Percentiles rank a stretch among this genome's conserved stretches.
These are phyloP conservation scores for Lithophane leautieri DNA, from an alignment of 2,888 invertebrate genomes.

Conservation along the genomic window DNA sequence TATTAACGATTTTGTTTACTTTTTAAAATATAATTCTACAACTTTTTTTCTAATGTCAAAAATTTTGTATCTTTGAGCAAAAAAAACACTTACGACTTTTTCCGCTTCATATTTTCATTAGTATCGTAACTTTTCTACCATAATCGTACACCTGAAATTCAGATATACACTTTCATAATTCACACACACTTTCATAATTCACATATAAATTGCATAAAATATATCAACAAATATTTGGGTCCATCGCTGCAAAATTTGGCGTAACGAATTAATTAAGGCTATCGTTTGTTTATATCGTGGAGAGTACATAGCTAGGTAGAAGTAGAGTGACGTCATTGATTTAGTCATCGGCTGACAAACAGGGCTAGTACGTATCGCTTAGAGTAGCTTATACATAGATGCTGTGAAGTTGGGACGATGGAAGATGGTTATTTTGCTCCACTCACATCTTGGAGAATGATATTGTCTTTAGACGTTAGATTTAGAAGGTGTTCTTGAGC, in stretches of 20 bases:
- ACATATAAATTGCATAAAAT: constrained; percentile 37
- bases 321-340: constrained; percentile 48
- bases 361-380: constrained; percentile 46
- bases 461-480: constrained; percentile 11
- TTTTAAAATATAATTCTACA: background rate
- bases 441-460: background rate
- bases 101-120: constrained; percentile 16
- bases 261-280: constrained; percentile 84
- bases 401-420: constrained; percentile 15
- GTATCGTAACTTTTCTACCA: constrained; percentile 27
- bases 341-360: constrained; percentile 39
- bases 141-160: constrained; percentile 20
- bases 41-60: background rate
- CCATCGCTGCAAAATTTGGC: constrained; percentile 83
- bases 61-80: background rate
- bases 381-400: constrained; percentile 58
- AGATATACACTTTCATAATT: constrained; percentile 35
- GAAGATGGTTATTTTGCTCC: constrained; percentile 23
- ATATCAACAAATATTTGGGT: constrained; percentile 79
- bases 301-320: constrained; percentile 54
- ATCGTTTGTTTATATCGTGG: constrained; percentile 54
- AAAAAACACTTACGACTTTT: constrained; percentile 3
- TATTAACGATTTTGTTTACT: background rate
- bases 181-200: constrained; percentile 42
- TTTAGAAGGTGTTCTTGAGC: constrained; percentile 16